Base-by-base conservation (phyloP, 1,140 invertebrate genomes). In the Trissolcus basalis region DNA sequence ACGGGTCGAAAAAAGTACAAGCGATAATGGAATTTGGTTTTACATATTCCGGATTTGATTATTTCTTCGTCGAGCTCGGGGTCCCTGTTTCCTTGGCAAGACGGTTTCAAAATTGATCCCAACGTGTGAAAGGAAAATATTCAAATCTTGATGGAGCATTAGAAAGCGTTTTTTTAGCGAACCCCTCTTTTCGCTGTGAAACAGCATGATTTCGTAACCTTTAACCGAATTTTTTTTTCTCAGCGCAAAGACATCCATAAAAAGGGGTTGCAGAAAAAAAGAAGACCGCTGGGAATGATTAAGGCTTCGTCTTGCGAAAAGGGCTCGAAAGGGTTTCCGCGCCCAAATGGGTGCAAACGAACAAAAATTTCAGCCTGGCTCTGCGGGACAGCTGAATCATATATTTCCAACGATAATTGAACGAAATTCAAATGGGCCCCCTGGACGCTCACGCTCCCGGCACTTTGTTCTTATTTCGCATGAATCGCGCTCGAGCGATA, bases 391-490 rank as follows among this genome's bases (percentile, higher is more conserved):
- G 36, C 36, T 27, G 19, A 27, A 27, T 27, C 19, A 27, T 27
- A 27, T 27, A 27, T 27, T 27, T 27, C 2, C 19, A 27, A 27
- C 19, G 19, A 3, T 27, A 27, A 27, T 27, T 27, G 19, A 27
- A 27, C 83, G 82, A 85, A 83, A 85, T 86, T 86, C 82, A 86
- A 85, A 86, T 85, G 78, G 77, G 80, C 81, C 75, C 73, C 77
- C 78, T 77, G 80, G 79, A 80, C 82, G 84, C 82, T 78, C 82
- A 43, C 55, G 32, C 47, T 43, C 65, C 16, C 36, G 27, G n/a
- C 43, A 36, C 44, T 12, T 80, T 77, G 19, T 27, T 79, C 68
- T 68, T 60, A 45, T 33, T 64, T 15, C 58, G 19, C 54, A 11
- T 14, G 7, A 41, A 58, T 12, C 19, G 19, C 1, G 19, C 19